Conservation (phyloP, 2,797 vertebrate genomes). For the Betta splendens region DNA sequence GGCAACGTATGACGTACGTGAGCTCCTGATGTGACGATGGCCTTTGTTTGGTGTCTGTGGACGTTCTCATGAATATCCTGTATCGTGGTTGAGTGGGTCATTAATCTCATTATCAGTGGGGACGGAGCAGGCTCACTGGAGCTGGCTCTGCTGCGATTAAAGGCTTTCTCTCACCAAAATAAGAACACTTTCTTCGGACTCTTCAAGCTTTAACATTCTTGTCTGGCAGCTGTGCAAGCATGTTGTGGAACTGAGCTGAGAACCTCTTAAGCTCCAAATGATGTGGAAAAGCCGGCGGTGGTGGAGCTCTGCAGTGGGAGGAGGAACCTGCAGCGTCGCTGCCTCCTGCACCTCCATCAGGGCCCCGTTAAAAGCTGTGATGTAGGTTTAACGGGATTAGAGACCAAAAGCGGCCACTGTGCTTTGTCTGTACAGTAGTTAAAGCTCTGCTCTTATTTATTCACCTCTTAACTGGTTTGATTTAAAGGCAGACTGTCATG, state of each 20-base stretch:
- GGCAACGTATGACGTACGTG: conserved; percentile 43
- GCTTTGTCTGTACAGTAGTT: neutral
- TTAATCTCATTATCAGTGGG: conserved; percentile 67
- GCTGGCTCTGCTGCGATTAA: conserved; percentile 48
- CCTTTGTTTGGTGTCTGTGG: neutral
- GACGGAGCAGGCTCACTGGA: conserved; percentile 35
- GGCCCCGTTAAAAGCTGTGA: neutral
- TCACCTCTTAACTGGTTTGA: conserved; percentile 1
- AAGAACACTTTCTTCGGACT: conserved; percentile 48
- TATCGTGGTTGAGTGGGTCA: conserved; percentile 46
- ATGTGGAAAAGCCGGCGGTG: conserved; percentile 58
- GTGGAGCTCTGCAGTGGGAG: conserved; percentile 14
- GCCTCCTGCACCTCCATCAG: neutral
- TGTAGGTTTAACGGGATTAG: conserved; percentile 8
- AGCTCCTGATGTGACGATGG: conserved; percentile 30
- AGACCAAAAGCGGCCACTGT: neutral
- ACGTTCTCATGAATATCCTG: conserved; percentile 21
- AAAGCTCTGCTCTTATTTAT: conserved; percentile 14
- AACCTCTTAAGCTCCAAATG: conserved; percentile 66
- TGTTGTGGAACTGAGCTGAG: conserved; percentile 64
- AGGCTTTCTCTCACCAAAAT: conserved; percentile 39
- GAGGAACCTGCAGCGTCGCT: conserved; percentile 23
- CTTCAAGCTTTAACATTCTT: conserved; percentile 59
- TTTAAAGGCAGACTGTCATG: conserved; percentile 4
- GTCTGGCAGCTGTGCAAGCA: conserved; percentile 62